A percentile compares a stretch with the other conserved stretches of the same genome.
phyloP scores from a whole-genome alignment of 1,140 invertebrate species.

The Hermetia illucens region DNA sequence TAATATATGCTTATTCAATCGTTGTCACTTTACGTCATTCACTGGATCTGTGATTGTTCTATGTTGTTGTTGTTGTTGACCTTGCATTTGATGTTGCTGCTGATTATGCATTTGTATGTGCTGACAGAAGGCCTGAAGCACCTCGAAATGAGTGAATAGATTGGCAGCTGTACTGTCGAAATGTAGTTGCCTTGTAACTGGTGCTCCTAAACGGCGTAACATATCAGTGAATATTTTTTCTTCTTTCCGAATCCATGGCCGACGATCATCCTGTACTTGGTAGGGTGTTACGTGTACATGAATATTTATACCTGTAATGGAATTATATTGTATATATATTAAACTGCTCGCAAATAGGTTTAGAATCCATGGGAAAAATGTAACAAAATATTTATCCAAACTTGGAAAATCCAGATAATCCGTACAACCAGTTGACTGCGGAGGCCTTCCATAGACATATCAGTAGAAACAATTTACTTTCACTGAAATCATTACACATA shows the following conservation, averaged over 20 bases:
- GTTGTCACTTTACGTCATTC: too few relatives aligned
- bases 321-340: too few relatives aligned
- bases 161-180: constrained; percentile 45
- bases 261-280: constrained; percentile 55
- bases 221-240: constrained; percentile 57
- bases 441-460: too few relatives aligned
- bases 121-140: constrained; percentile 41
- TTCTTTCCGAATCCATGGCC: constrained; percentile 71
- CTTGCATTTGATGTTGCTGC: constrained; percentile 13
- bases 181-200: constrained; percentile 44
- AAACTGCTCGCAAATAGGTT: too few relatives aligned
- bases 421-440: too few relatives aligned
- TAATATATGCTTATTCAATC: too few relatives aligned
- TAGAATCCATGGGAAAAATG: too few relatives aligned
- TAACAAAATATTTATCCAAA: too few relatives aligned
- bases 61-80: constrained; percentile 10
- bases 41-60: too few relatives aligned
- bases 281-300: constrained; percentile 73
- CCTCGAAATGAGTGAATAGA: constrained; percentile 53
- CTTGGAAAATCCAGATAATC: too few relatives aligned
- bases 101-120: constrained; percentile 24
- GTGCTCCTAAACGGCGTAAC: constrained; percentile 46
- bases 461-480: too few relatives aligned
- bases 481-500: too few relatives aligned
- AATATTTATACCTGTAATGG: constrained; percentile 39